Evolutionary conservation across 2,888 invertebrate species (phyloP).

Genomic region (Ferrisia virgata): DNA sequence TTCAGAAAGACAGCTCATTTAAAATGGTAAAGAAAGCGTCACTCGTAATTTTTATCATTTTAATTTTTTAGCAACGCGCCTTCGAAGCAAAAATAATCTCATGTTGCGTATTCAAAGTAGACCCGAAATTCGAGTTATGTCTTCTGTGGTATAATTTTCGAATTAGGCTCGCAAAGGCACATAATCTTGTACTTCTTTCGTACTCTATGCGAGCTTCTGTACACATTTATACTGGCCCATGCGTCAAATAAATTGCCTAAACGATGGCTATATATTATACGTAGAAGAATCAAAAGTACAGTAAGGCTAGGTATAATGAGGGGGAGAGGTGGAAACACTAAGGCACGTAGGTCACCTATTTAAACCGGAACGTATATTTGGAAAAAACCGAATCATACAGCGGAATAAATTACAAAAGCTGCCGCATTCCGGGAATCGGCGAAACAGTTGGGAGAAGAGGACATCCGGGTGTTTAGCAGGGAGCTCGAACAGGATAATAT

Average conservation of each 20-base stretch:
- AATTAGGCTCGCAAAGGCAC: background rate
- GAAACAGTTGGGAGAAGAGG: background rate
- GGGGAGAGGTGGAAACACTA: background rate
- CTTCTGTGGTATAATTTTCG: too few species aligned
- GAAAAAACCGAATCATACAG: background rate
- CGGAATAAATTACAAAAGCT: constrained; percentile 2
- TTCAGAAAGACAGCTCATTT: too few species aligned
- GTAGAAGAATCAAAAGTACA: background rate
- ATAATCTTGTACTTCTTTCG: background rate
- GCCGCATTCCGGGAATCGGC: background rate
- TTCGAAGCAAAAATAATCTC: too few species aligned
- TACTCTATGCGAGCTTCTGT: too few species aligned
- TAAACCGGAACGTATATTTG: background rate
- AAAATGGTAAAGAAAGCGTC: too few species aligned
- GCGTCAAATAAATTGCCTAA: constrained; percentile 1
- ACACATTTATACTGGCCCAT: background rate
- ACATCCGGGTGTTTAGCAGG: too few species aligned
- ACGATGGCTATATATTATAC: background rate
- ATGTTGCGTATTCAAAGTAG: too few species aligned
- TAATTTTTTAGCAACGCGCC: too few species aligned
- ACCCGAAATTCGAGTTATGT: too few species aligned
- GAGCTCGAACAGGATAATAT: too few species aligned
- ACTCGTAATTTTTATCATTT: too few species aligned
- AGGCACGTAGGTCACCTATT: background rate
- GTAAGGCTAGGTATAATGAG: too few species aligned